These are phyloP conservation scores for Cettia cetti DNA, from an alignment of 2,113 vertebrate genomes.

Conservation along the genomic window DNA sequence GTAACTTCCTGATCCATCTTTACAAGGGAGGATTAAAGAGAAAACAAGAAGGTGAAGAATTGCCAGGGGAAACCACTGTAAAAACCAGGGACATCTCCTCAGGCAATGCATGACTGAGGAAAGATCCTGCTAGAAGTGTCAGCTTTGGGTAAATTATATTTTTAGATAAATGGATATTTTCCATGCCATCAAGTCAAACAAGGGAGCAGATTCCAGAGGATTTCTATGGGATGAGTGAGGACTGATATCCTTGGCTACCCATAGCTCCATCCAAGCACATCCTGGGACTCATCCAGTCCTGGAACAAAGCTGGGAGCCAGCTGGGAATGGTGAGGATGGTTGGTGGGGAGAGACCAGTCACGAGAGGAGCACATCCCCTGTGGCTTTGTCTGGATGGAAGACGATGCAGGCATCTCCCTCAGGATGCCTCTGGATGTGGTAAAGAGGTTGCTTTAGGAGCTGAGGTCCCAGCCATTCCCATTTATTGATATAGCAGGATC, in stretches of 20 bases:
- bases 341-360: neutral
- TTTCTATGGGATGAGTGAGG: fast-evolving
- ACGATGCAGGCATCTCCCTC: neutral
- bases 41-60: neutral
- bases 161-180: neutral
- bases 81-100: neutral
- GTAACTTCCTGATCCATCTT: neutral
- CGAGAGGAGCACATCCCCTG: fast-evolving
- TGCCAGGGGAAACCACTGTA: neutral
- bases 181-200: neutral
- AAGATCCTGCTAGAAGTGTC: neutral
- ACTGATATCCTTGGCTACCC: fast-evolving
- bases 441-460: fast-evolving
- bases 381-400: neutral
- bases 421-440: neutral
- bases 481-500: neutral
- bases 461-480: neutral
- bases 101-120: neutral
- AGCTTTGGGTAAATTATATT: neutral
- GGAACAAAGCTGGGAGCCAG: neutral
- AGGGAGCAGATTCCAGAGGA: neutral
- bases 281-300: neutral
- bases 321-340: neutral
- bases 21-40: neutral
- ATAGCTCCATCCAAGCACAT: fast-evolving